phyloP scores from a whole-genome alignment of 1,140 invertebrate genomes.

The Brachionus calyciflorus region DNA sequence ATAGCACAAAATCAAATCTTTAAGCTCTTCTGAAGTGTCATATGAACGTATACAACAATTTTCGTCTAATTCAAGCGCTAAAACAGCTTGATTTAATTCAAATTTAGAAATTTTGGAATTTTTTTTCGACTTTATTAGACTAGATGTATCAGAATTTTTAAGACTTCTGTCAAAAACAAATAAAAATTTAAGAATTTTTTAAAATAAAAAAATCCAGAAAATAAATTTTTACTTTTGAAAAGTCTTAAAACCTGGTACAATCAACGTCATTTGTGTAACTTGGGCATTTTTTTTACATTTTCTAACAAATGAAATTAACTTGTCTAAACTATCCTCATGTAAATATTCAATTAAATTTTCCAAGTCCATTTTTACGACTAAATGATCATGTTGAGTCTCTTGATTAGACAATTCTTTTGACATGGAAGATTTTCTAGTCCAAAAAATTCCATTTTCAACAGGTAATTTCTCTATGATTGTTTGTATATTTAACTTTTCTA shows the following conservation, averaged over 20 bases:
- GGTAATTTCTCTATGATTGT: conserved; percentile 39
- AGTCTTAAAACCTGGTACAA: conserved; percentile 20
- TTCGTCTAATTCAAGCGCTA: conserved; percentile 2
- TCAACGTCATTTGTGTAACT: neutral
- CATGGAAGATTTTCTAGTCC: conserved; percentile 1
- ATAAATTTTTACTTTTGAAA: conserved; percentile 25
- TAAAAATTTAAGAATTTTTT: neutral
- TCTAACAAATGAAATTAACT: neutral
- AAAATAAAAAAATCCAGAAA: neutral
- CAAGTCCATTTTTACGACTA: conserved; percentile 24
- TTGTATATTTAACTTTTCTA: conserved; percentile 32
- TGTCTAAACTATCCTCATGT: neutral
- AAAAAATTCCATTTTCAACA: conserved; percentile 36
- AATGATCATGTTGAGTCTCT: conserved; percentile 41
- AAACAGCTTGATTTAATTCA: neutral
- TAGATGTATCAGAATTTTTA: neutral
- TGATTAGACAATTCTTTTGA: neutral
- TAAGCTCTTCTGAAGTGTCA: conserved; percentile 15
- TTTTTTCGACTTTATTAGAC: neutral
- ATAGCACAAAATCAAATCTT: conserved; percentile 13
- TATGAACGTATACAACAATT: conserved; percentile 29
- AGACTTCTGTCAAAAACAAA: neutral
- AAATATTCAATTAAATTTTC: neutral
- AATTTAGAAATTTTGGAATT: conserved; percentile 1
- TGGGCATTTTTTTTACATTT: conserved; percentile 1